Evolutionary conservation across 2,113 vertebrate species (phyloP), one percentile per base, ranked within the genome.

Genomic region (Riparia riparia): DNA sequence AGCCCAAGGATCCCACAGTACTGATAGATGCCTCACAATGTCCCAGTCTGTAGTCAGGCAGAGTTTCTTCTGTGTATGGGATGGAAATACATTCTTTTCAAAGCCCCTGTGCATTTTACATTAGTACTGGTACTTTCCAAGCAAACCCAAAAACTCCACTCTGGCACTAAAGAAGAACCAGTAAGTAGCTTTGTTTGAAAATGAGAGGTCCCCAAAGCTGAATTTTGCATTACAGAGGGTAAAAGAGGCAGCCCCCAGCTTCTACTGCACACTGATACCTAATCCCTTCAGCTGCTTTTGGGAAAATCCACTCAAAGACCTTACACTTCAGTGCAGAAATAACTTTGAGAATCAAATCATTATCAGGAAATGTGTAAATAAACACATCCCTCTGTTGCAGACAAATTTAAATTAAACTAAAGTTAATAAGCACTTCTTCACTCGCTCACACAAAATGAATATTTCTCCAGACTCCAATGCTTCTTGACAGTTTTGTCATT

Each of bases 331-430:
- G 26, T 39, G 64, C 70, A 84, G 65, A 96, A 96, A 82, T 63
- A 94, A 51, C 42, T 66, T 74, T 31, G 41, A 53, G 53, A 74
- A 91, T 91, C 34, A 90, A 94, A 83, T 68, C 3, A 31, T 86
- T 88, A 93, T 91, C 79, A 90, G 73, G 57, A 77, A 91, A 73
- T 76, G 70, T 91, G 91, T 78, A 94, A 96, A 96, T 86, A 94
- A 94, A 87, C 68, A 56, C 54, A 86, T 73, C 49, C 47, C 78
- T 79, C 91, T 83, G 31, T 63, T 69, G 66, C 70, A 84, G 83
- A 88, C 78, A 77, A 44, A 91, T 94, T 94, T 79, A 86, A 94
- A 95, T 91, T 83, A 86, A 94, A 82, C 82, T 64, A 41, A 91
- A 71, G 61, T 49, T 86, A 95, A 85, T 68, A 92, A 81, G 81